Percentiles rank a stretch among this genome's conserved stretches.
These are phyloP conservation scores for Onychostoma macrolepis DNA, from an alignment of 2,113 vertebrate species.

Conservation along the genomic window DNA sequence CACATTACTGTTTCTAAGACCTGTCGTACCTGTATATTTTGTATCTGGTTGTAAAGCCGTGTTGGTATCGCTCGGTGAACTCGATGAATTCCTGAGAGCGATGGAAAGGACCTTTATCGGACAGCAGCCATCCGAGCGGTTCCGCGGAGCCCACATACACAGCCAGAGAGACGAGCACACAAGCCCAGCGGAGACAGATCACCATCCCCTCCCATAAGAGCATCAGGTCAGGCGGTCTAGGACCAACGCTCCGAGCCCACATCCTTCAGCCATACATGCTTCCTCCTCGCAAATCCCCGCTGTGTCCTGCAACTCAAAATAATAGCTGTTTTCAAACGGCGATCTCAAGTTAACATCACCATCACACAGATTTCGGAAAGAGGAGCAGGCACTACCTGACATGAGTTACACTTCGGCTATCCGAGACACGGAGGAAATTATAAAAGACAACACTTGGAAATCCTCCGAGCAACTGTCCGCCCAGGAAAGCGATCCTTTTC, in stretches of 20 bases:
- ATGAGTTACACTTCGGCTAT: constrained; percentile 23
- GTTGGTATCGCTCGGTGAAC: constrained; percentile 78
- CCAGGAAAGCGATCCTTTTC: not conserved
- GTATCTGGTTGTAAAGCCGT: constrained; percentile 81
- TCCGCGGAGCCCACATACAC: constrained; percentile 76
- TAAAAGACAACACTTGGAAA: not conserved
- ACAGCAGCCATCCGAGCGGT: constrained; percentile 78
- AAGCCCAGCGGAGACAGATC: constrained; percentile 89
- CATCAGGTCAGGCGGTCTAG: constrained; percentile 90
- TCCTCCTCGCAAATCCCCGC: constrained; percentile 82
- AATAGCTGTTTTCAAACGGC: constrained; percentile 1
- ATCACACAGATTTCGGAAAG: constrained; percentile 9
- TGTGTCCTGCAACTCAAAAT: constrained; percentile 2
- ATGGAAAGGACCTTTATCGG: constrained; percentile 83
- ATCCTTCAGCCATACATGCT: constrained; percentile 92
- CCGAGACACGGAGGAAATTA: not conserved
- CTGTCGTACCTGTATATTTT: constrained; percentile 82
- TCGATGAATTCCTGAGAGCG: constrained; percentile 80
- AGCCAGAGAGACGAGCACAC: constrained; percentile 77
- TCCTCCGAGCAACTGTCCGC: not conserved
- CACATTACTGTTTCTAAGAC: not conserved
- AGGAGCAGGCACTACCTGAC: constrained; percentile 16
- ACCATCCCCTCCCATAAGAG: constrained; percentile 92
- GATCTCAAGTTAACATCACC: constrained; percentile 14
- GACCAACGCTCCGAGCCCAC: constrained; percentile 89